phyloP scores from a whole-genome alignment of 1,140 invertebrate species.

The Pectinophora gossypiella region DNA sequence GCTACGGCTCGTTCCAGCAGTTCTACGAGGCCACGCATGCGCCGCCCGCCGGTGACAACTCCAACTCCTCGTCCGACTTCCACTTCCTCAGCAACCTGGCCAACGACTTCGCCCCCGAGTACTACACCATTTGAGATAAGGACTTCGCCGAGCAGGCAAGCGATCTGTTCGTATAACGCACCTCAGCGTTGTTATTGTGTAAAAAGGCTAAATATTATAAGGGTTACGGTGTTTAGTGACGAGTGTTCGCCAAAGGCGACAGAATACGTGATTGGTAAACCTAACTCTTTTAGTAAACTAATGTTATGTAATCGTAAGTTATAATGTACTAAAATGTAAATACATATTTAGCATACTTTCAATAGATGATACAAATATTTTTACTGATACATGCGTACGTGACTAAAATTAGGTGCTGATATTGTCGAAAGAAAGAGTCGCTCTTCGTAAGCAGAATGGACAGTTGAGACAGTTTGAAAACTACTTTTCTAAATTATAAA shows the following conservation, averaged over 20 bases:
- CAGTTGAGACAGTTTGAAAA: background rate
- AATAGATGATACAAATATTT: slow-evolving; percentile 37
- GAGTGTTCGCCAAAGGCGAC: slow-evolving; percentile 41
- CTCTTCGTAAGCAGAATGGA: background rate
- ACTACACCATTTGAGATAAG: slow-evolving; percentile 87
- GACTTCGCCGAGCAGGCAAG: slow-evolving; percentile 68
- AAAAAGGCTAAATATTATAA: slow-evolving; percentile 27
- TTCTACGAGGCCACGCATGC: slow-evolving; percentile 80
- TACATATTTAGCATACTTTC: slow-evolving; percentile 44
- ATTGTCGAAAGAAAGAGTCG: slow-evolving; percentile 18
- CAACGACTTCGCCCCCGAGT: slow-evolving; percentile 93
- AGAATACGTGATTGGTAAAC: slow-evolving; percentile 28
- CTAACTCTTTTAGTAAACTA: slow-evolving; percentile 34
- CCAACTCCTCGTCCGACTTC: slow-evolving; percentile 93
- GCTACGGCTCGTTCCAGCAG: slow-evolving; percentile 81
- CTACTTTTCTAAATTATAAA: background rate
- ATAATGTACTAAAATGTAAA: slow-evolving; percentile 67
- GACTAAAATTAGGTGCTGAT: slow-evolving; percentile 38
- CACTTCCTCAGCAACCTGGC: slow-evolving; percentile 93
- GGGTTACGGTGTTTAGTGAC: slow-evolving; percentile 34
- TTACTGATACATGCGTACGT: slow-evolving; percentile 27
- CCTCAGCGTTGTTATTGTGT: slow-evolving; percentile 16
- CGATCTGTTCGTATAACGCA: slow-evolving; percentile 67
- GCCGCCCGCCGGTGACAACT: slow-evolving; percentile 82
- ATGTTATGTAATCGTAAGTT: slow-evolving; percentile 24